Base-by-base conservation (phyloP, 2,113 vertebrate species). In the Centropus unirufus region DNA sequence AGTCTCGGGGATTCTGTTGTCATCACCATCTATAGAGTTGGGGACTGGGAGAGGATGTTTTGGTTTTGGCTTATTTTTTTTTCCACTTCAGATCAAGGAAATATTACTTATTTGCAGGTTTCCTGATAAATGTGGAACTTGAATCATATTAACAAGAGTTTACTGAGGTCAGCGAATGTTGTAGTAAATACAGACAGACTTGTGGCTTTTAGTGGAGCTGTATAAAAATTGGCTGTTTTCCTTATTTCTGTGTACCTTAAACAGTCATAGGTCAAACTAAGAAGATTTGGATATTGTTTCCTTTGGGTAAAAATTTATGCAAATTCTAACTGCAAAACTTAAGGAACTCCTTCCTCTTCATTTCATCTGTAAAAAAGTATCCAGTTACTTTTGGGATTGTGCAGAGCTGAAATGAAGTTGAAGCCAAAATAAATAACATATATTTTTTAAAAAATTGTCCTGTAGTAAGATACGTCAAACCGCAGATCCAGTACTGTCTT, bases 1-100 rank as follows among this genome's bases (percentile, higher is more conserved):
- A 90, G 64, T 36, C 12, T 81, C 3, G 2, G 8, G 36, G 39
- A 78, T 62, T 64, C 57, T 70, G 12, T 55, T 77, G 39, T 9
- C 70, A 22, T 73, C 62, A 64, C 4, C 58, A 67, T 87, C 24
- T 44, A 10, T 5, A 58, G 7, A 51, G 9, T 3, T 75, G 22
- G 36, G 36, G 36, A 36, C 36, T n/a, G 1, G 4, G 4, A 6
- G 3, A 5, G 6, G 3, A 5, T 21, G 14, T 11, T 74, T 66
- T 34, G 17, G 2, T 5, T 19, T 30, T 24, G 20, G 10, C 9
- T 36, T 36, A 36, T 36, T 1, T 1, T 61, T 58, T 88, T 49
- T 40, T 52, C 3, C 30, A 32, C 18, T 90, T 62, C 52, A 54
- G 4, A 67, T 23, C 36, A 76, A 89, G 27, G n/a, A 78, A 89